Conservation (phyloP, 2,888 invertebrate species). For the Pantelozetes paolii region DNA sequence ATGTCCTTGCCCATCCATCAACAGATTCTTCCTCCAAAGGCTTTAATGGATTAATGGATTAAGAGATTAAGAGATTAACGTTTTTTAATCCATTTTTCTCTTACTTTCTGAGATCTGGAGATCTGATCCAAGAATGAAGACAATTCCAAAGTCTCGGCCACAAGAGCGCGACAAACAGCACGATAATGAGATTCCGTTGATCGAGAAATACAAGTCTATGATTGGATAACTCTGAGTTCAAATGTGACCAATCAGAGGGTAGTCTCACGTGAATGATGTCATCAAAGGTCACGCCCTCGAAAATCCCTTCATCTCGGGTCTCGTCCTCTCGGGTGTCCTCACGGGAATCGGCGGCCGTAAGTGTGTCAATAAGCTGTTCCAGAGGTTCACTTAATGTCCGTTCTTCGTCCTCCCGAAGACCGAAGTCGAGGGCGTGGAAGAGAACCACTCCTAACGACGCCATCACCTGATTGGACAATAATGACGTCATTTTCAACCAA, state of each 20-base stretch:
- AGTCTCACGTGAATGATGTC: constrained; percentile 1
- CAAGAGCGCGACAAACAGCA: constrained; percentile 85
- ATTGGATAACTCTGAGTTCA: neutral
- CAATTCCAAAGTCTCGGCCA: constrained; percentile 84
- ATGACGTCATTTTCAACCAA: neutral
- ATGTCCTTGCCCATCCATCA: constrained; percentile 70
- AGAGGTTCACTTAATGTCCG: constrained; percentile 77
- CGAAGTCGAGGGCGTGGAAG: constrained; percentile 84
- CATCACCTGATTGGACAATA: constrained; percentile 60
- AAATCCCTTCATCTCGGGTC: constrained; percentile 41
- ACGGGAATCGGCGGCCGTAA: constrained; percentile 6
- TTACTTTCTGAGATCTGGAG: constrained; percentile 59
- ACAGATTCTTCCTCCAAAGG: constrained; percentile 33
- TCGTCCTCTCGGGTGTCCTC: constrained; percentile 9
- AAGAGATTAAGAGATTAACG: neutral
- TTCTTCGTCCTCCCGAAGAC: constrained; percentile 78
- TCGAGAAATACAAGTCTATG: constrained; percentile 42
- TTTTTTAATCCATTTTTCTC: constrained; percentile 23
- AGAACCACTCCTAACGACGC: constrained; percentile 75
- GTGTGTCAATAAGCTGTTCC: constrained; percentile 68
- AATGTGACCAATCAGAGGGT: neutral
- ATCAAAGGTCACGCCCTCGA: constrained; percentile 47
- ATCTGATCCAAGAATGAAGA: constrained; percentile 84
- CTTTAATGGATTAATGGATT: neutral
- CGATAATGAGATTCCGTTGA: constrained; percentile 74